Evolutionary conservation across 2,797 vertebrate species (phyloP), one percentile per base, ranked within the genome.

Genomic region (Lithobates pipiens): DNA sequence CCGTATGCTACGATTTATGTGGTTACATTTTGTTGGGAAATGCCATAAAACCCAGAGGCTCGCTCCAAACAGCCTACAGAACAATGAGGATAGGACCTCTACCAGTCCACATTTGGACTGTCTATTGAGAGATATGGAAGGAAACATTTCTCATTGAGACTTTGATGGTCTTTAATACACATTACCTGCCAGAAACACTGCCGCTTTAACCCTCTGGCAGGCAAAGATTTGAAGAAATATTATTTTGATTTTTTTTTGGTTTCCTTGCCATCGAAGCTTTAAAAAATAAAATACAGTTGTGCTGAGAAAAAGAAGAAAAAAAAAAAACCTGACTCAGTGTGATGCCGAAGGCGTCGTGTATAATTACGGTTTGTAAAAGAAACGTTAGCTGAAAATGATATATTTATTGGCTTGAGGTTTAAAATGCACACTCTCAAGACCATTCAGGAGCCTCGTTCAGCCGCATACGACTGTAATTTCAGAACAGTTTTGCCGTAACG

Each of bases 301-400:
- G 70, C 34, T 3, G 69, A 72, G 32, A 21, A 23, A 23, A 42
- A 42, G 10, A 25, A 13, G 23, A 25, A n/a, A 5, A 11, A 71
- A 71, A 71, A 71, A 71, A 39, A 32, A 32, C 2, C 32, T 0
- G 9, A 39, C 71, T 1, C 39, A n/a, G 36, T 73, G 23, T 44
- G 18, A 42, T n/a, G 39, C 36, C 23, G 71, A 73, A 44, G 39
- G 75, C 50, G 2, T 7, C 18, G 44, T 34, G 10, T 80, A 32
- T 80, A 71, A 80, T 80, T 71, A 80, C 23, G 36, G 68, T 57
- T 50, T 69, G 34, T 46, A 80, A 80, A 44, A 70, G 42, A 44
- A 69, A 70, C 50, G 65, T 46, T 80, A 46, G 83, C 68, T 77
- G 83, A 44, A n/a, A 78, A 78, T 72, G 68, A 84, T 71, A 84